These are phyloP conservation scores for Callipepla squamata DNA, from an alignment of 2,113 vertebrate genomes.

Conservation along the genomic window DNA sequence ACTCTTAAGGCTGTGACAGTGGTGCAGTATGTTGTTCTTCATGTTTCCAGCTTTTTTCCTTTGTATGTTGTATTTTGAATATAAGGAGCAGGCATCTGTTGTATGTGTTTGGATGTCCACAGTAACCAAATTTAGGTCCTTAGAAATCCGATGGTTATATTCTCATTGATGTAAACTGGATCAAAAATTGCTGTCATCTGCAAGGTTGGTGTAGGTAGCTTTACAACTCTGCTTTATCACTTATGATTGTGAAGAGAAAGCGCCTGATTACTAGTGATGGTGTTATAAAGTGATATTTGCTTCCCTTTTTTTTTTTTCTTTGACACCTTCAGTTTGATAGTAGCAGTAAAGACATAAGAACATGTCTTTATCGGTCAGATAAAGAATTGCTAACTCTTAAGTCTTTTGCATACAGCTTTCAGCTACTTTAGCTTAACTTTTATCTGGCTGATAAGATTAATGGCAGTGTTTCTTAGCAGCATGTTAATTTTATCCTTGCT, in stretches of 20 bases:
- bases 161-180: background rate
- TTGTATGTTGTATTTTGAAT: background rate
- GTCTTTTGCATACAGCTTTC: constrained; percentile 12
- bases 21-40: background rate
- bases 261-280: background rate
- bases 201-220: background rate
- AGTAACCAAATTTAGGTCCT: background rate
- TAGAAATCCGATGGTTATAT: background rate
- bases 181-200: background rate
- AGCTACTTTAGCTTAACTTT: background rate
- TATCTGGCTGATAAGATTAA: constrained; percentile 70
- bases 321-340: constrained; percentile 34
- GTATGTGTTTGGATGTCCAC: background rate
- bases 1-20: background rate
- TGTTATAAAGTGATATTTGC: background rate
- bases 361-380: constrained; percentile 51
- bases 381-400: constrained; percentile 13
- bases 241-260: background rate
- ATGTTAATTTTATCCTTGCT: constrained; percentile 44
- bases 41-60: background rate
- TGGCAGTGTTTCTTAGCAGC: constrained; percentile 15
- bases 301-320: background rate
- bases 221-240: background rate
- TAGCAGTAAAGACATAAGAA: background rate
- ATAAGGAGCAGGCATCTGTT: background rate